phyloP scores from a whole-genome alignment of 2,113 vertebrate genomes.

The Perognathus longimembris region DNA sequence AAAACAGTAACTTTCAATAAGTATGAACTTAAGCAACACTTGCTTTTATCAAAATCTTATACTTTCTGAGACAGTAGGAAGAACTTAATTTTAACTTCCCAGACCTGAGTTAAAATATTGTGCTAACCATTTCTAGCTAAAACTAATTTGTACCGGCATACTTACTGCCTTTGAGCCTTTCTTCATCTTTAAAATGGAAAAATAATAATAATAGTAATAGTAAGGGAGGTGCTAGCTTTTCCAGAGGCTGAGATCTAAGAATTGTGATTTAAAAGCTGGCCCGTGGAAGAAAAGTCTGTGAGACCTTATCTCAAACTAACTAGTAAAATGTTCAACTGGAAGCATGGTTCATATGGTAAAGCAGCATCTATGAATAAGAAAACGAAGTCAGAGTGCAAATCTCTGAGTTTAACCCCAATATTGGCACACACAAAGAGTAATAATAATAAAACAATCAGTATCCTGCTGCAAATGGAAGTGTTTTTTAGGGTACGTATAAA shows the following conservation, averaged over 20 bases:
- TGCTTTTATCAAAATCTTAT: not conserved
- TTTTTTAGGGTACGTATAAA: not conserved
- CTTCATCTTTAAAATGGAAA: not conserved
- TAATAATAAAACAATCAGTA: not conserved
- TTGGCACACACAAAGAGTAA: no score
- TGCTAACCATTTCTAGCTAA: slow-evolving; percentile 2
- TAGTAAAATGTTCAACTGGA: no score
- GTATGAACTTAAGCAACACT: slow-evolving; percentile 9
- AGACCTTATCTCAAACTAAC: no score
- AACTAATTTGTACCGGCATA: not conserved
- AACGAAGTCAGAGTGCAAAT: no score
- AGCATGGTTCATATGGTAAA: no score
- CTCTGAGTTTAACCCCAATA: no score
- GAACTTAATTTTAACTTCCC: not conserved
- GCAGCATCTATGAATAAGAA: no score
- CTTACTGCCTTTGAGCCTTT: not conserved
- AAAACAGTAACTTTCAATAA: not conserved
- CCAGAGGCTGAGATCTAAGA: no score
- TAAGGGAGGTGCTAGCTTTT: no score
- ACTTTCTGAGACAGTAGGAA: not conserved
- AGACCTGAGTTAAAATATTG: not conserved
- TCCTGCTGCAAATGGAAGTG: not conserved
- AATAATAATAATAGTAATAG: not conserved
- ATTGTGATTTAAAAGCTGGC: no score
- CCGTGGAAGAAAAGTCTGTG: no score